These are phyloP conservation scores for Notolepis coatsorum DNA, from an alignment of 2,797 vertebrate species.

Conservation along the genomic window DNA sequence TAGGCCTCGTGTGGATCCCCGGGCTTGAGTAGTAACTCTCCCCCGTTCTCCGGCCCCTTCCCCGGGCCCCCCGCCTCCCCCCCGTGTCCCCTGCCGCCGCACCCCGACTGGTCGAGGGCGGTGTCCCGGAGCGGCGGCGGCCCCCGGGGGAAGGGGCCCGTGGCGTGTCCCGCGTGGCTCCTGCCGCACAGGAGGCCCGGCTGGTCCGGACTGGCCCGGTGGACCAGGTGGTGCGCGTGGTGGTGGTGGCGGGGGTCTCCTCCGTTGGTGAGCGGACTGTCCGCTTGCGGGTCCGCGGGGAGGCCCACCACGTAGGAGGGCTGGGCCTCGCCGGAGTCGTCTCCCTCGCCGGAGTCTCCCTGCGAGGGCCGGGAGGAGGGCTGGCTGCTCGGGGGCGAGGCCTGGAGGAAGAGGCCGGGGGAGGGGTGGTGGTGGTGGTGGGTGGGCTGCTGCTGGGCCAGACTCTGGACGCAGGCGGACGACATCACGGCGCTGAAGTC, in stretches of 20 bases:
- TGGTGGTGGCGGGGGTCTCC: constrained; percentile 72
- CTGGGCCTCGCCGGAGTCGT: constrained; percentile 70
- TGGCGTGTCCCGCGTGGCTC: constrained; percentile 38
- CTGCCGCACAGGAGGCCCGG: constrained; percentile 78
- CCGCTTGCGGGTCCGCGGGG: constrained; percentile 65
- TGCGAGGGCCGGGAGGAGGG: constrained; percentile 78
- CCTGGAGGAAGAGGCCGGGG: constrained; percentile 94
- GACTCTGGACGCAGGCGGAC: constrained; percentile 85
- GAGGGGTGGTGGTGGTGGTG: constrained; percentile 91
- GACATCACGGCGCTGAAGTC: constrained; percentile 97
- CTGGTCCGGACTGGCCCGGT: constrained; percentile 70
- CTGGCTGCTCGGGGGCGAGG: constrained; percentile 83
- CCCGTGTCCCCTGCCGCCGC: constrained; percentile 80
- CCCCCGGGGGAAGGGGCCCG: constrained; percentile 57
- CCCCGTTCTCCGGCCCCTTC: constrained; percentile 74
- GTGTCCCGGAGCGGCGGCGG: constrained; percentile 58
- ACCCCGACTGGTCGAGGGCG: constrained; percentile 52
- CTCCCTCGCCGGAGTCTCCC: constrained; percentile 64
- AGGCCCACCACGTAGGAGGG: constrained; percentile 78
- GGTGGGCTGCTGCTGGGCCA: constrained; percentile 88
- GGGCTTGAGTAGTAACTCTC: constrained; percentile 87
- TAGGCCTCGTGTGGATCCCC: constrained; percentile 89
- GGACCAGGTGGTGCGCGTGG: constrained; percentile 74
- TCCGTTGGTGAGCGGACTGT: constrained; percentile 74
- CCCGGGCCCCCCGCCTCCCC: constrained; percentile 89